Percentiles rank a stretch among this genome's conserved stretches.
These are phyloP conservation scores for Ranitomeya imitator DNA, from an alignment of 2,113 vertebrate genomes.

Conservation along the genomic window DNA sequence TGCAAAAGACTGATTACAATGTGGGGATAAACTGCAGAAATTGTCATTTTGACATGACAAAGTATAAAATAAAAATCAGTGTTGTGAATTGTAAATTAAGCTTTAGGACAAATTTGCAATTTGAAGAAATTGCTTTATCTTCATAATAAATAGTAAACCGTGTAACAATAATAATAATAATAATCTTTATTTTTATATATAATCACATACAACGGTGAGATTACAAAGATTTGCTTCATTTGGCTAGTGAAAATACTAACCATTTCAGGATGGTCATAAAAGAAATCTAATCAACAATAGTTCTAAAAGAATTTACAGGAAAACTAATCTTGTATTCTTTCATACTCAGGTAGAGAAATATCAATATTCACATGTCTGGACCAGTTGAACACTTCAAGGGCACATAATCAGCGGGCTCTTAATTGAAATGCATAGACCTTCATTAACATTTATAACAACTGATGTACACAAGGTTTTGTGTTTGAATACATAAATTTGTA, in stretches of 20 bases:
- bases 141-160: background rate
- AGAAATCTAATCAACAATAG: background rate
- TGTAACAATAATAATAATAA: too few species aligned
- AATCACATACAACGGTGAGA: too few species aligned
- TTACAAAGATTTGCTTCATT: background rate
- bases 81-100: background rate
- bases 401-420: background rate
- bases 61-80: too few species aligned
- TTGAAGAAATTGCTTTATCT: background rate
- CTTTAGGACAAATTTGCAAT: background rate
- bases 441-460: slow-evolving; percentile 42
- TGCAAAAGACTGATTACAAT: too few species aligned
- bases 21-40: too few species aligned
- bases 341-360: background rate
- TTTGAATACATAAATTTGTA: slow-evolving; percentile 17
- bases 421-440: slow-evolving; percentile 47
- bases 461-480: slow-evolving; percentile 27
- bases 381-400: slow-evolving; percentile 24
- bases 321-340: background rate
- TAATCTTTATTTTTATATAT: too few species aligned
- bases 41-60: too few species aligned
- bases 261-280: background rate
- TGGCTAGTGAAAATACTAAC: slow-evolving; percentile 7
- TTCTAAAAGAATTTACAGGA: background rate
- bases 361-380: slow-evolving; percentile 37